These are phyloP conservation scores for Nothoprocta pentlandii DNA, from an alignment of 2,113 vertebrate species.

Conservation along the genomic window DNA sequence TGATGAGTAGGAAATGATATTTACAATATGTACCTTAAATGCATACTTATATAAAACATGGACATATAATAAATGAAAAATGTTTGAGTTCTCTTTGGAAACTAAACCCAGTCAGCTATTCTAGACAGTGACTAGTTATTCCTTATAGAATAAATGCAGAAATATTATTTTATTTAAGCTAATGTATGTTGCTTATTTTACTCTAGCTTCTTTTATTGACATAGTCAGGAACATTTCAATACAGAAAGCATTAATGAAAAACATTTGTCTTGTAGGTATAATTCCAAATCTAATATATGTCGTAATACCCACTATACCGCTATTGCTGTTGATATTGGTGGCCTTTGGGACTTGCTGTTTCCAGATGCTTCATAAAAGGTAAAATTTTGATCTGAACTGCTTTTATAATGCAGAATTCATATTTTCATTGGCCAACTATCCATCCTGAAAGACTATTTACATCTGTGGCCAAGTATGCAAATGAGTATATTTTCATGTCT, in stretches of 20 bases:
- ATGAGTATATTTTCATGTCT: not conserved
- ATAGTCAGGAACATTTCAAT: not conserved
- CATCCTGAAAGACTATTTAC: conserved; percentile 26
- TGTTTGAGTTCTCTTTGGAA: not conserved
- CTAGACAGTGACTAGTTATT: not conserved
- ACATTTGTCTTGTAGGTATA: conserved; percentile 82
- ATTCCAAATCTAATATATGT: conserved; percentile 93
- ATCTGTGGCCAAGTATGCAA: conserved; percentile 27
- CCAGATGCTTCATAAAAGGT: conserved; percentile 94
- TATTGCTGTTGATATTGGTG: conserved; percentile 94
- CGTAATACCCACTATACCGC: conserved; percentile 94
- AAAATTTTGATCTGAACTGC: conserved; percentile 35
- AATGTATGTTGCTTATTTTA: not conserved
- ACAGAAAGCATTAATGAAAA: not conserved
- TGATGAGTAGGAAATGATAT: not conserved
- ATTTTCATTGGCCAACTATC: conserved; percentile 41
- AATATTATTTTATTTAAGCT: not conserved
- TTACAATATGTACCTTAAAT: rapidly evolving
- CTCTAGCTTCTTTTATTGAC: not conserved
- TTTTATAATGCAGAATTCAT: conserved; percentile 18
- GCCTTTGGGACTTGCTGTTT: conserved; percentile 95
- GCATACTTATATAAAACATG: not conserved
- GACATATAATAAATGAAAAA: not conserved
- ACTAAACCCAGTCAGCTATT: not conserved
- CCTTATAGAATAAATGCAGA: not conserved